These are phyloP conservation scores for Dromiciops gliroides DNA, from an alignment of 2,113 vertebrate species.

Conservation along the genomic window DNA sequence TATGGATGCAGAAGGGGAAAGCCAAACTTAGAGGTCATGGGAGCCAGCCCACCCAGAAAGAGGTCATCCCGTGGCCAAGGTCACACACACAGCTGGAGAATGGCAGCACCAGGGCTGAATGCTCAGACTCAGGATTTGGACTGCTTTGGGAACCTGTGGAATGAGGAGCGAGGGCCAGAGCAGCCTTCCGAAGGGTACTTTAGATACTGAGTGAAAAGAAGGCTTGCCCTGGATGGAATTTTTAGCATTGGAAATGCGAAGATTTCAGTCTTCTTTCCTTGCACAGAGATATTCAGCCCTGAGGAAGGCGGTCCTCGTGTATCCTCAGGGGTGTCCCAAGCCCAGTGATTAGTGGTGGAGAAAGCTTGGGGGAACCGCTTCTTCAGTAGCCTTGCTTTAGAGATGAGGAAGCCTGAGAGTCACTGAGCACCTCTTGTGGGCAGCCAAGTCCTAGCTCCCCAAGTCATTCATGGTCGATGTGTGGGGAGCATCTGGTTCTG, in stretches of 20 bases:
- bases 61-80: neutral
- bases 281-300: neutral
- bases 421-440: neutral
- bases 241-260: neutral
- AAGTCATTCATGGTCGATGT: neutral
- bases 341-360: neutral
- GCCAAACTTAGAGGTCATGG: neutral
- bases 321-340: too few relatives aligned
- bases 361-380: neutral
- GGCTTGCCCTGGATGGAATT: neutral
- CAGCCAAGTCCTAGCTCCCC: neutral
- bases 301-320: too few relatives aligned
- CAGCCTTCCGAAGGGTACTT: neutral
- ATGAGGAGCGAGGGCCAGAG: neutral
- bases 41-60: neutral
- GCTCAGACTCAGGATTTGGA: neutral
- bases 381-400: neutral
- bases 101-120: neutral
- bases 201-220: neutral
- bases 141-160: neutral
- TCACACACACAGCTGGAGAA: neutral
- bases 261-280: neutral
- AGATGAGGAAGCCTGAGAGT: neutral
- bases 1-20: neutral
- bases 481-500: neutral